Base-by-base conservation (phyloP, 1,140 invertebrate species). In the Microplitis demolitor region DNA sequence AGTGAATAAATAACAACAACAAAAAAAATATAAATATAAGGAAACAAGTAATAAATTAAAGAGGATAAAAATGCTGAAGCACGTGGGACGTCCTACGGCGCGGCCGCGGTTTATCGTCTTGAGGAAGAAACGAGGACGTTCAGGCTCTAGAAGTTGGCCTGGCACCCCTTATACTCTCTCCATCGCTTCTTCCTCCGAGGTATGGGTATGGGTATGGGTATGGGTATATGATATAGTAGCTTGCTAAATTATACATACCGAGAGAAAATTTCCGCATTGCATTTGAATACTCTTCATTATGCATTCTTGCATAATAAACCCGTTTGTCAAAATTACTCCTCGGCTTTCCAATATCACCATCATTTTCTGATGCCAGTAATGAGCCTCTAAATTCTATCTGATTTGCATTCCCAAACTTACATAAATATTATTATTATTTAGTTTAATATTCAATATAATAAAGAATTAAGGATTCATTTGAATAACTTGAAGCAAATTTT, bases 101-200 rank as follows among this genome's bases (percentile, higher is more conserved):
- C 79, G 82, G 63, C 72, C 79, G 14, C 66, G 66, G 70, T 80
- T 80, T 53, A 76, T 85, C 63, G 72, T 74, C 45, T 77, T 81
- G 71, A 83, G 82, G 63, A 81, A 78, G 74, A 83, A 79, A 70
- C 80, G 79, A 69, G 85, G 84, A 53, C 79, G 86, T 11, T 85
- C 83, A 14, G 79, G 84, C 33, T 83, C 85, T 34, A 83, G 80
- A 74, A 87, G 85, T 72, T 87, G 86, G 86, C 86, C 84, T 39
- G 81, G 85, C 2, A 86, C 84, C 4, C 84, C 84, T 4, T 78
- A 67, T 14, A 82, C 84, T n/a, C 70, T 83, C n/a, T 87, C 84
- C 9, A 77, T 83, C 8, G 78, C 78, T 31, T 84, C 39, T 45
- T 6, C 83, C 1, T 82, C 81, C 60, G 83, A 87, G 85, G 85